Evolutionary conservation across 2,888 invertebrate genomes (phyloP).

Genomic region (Epistrophe eligans): DNA sequence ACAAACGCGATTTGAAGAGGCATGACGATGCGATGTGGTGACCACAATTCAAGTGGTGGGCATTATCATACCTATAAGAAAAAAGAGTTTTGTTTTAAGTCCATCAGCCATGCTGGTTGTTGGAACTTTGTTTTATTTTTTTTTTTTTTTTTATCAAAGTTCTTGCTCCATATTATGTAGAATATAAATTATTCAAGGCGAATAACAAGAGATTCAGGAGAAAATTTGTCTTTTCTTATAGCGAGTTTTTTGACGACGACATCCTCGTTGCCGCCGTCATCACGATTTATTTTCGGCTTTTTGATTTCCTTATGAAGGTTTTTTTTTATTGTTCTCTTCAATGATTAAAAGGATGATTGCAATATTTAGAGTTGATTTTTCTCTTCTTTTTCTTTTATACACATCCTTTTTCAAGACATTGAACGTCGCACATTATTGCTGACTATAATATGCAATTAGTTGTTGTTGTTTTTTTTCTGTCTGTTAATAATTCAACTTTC

Average conservation of each 20-base stretch:
- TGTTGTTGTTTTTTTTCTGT: conserved; percentile 32
- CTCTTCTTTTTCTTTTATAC: not conserved
- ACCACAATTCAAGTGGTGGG: conserved; percentile 52
- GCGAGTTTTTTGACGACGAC: conserved; percentile 19
- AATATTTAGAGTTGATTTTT: conserved; percentile 21
- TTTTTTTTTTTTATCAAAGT: conserved; percentile 42
- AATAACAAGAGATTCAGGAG: conserved; percentile 71
- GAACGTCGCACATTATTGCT: conserved; percentile 68
- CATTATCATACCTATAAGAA: conserved; percentile 26
- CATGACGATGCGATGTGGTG: conserved; percentile 44
- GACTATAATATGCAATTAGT: conserved; percentile 56
- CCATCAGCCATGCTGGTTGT: conserved; percentile 27
- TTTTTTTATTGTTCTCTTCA: not conserved
- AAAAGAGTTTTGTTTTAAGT: conserved; percentile 47
- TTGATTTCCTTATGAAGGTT: conserved; percentile 54
- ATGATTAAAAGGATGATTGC: conserved; percentile 66
- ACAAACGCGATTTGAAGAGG: conserved; percentile 53
- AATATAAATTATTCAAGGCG: conserved; percentile 75
- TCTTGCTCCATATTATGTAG: conserved; percentile 75
- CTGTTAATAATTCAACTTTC: conserved; percentile 44
- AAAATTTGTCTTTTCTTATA: conserved; percentile 34
- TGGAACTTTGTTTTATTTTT: conserved; percentile 31
- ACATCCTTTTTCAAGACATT: conserved; percentile 53
- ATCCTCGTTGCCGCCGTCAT: not conserved
- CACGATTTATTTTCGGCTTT: conserved; percentile 40